phyloP scores from a whole-genome alignment of 2,888 invertebrate genomes.

The Diploptera punctata region DNA sequence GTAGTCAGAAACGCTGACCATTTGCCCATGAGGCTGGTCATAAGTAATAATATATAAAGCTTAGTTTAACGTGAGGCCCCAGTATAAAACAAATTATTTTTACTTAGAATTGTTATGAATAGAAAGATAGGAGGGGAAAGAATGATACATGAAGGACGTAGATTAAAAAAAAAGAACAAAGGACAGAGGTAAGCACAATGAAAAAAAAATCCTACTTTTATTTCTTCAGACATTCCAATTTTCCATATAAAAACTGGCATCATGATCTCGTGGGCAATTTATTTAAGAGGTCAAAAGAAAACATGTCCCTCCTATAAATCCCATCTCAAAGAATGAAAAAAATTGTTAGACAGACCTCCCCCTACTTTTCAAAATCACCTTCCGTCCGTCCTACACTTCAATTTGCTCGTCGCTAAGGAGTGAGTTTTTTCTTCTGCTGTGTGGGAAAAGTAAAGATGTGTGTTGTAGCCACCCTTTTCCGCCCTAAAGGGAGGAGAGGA shows the following conservation, averaged over 20 bases:
- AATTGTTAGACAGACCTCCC: neutral
- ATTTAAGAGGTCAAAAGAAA: conserved; percentile 21
- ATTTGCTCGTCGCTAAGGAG: conserved; percentile 2
- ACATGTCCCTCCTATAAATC: conserved; percentile 21
- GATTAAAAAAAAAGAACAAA: no score
- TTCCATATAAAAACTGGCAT: neutral
- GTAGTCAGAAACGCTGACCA: no score
- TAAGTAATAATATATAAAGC: no score
- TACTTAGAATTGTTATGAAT: no score
- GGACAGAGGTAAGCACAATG: no score
- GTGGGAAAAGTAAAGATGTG: conserved; percentile 2
- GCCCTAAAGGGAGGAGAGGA: neutral
- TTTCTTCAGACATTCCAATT: neutral
- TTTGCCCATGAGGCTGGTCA: no score
- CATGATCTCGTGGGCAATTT: conserved; percentile 14
- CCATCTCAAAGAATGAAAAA: neutral
- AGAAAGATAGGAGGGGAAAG: no score
- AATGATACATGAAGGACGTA: no score
- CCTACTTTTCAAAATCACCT: neutral
- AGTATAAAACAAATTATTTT: no score
- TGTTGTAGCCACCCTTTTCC: neutral
- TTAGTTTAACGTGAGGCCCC: no score
- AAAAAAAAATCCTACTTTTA: no score
- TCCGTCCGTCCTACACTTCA: neutral
- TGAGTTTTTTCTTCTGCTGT: neutral